These are phyloP conservation scores for Neomicropteryx cornuta DNA, from an alignment of 1,140 invertebrate species.

Conservation along the genomic window DNA sequence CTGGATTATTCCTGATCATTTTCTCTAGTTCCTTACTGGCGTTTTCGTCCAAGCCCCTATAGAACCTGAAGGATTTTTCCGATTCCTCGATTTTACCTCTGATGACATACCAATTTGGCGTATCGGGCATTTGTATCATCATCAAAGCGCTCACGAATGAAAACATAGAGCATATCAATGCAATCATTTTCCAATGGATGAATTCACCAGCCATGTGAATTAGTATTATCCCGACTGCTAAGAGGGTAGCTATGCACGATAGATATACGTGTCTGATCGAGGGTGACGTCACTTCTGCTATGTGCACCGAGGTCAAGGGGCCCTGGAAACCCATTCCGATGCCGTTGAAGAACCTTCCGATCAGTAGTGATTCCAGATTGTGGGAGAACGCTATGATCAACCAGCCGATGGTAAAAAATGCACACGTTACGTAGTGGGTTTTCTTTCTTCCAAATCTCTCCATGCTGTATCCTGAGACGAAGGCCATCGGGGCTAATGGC, in stretches of 20 bases:
- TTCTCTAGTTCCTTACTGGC: constrained; percentile 36
- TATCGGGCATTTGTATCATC: constrained; percentile 52
- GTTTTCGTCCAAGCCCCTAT: constrained; percentile 36
- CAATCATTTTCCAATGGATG: constrained; percentile 45
- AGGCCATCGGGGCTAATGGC: constrained; percentile 46
- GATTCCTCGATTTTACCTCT: constrained; percentile 40
- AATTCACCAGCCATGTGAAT: constrained; percentile 48
- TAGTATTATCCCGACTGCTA: constrained; percentile 42
- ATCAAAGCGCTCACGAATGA: constrained; percentile 36
- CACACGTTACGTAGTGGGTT: constrained; percentile 45
- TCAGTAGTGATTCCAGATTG: constrained; percentile 38
- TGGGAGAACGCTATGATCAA: constrained; percentile 43
- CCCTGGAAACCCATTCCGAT: constrained; percentile 41
- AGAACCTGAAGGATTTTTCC: constrained; percentile 36
- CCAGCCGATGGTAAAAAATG: constrained; percentile 58
- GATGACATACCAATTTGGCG: constrained; percentile 55
- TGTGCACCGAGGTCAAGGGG: constrained; percentile 39
- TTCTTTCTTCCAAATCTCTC: constrained; percentile 55
- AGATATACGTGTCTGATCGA: constrained; percentile 45
- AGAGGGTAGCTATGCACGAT: constrained; percentile 38
- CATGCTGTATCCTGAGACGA: constrained; percentile 46
- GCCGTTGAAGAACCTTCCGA: constrained; percentile 57
- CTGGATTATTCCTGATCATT: constrained; percentile 31
- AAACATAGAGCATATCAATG: constrained; percentile 38
- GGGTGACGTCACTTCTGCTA: constrained; percentile 45